A percentile compares a stretch with the other conserved stretches of the same genome.
phyloP scores from a whole-genome alignment of 2,797 vertebrate genomes.

The Geotria australis region DNA sequence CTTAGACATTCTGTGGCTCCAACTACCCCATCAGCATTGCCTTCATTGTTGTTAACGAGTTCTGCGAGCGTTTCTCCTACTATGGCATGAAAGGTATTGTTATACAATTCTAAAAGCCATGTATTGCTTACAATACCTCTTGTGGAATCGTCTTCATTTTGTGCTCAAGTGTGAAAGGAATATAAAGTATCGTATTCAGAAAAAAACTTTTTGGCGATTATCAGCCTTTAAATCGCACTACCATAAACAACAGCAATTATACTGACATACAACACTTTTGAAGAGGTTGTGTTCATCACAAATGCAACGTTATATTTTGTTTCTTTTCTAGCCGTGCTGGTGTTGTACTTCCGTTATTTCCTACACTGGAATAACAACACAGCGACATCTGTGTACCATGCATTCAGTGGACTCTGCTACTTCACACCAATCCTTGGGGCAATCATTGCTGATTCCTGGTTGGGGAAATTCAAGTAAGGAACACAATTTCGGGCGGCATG shows the following conservation, averaged over 20 bases:
- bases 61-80: conserved; percentile 86
- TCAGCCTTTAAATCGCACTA: too few species aligned
- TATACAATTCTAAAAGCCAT: too few species aligned
- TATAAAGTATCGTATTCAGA: too few species aligned
- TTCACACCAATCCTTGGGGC: conserved; percentile 78
- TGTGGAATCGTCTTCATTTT: too few species aligned
- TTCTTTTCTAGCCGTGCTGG: conserved; percentile 35
- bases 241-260: too few species aligned
- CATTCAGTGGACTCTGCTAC: conserved; percentile 66
- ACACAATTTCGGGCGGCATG: too few species aligned
- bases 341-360: conserved; percentile 61
- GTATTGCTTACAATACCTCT: too few species aligned
- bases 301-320: conserved; percentile 3
- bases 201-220: too few species aligned
- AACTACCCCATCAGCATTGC: conserved; percentile 65
- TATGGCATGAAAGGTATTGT: conserved; percentile 78
- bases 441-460: conserved; percentile 69
- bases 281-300: conserved; percentile 1
- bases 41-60: conserved; percentile 89
- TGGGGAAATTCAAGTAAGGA: conserved; percentile 74
- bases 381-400: conserved; percentile 68
- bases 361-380: conserved; percentile 56
- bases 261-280: too few species aligned
- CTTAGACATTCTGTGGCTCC: conserved; percentile 46
- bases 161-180: too few species aligned